These are phyloP conservation scores for Antheraea yamamai DNA, from an alignment of 2,888 invertebrate genomes.

Conservation along the genomic window DNA sequence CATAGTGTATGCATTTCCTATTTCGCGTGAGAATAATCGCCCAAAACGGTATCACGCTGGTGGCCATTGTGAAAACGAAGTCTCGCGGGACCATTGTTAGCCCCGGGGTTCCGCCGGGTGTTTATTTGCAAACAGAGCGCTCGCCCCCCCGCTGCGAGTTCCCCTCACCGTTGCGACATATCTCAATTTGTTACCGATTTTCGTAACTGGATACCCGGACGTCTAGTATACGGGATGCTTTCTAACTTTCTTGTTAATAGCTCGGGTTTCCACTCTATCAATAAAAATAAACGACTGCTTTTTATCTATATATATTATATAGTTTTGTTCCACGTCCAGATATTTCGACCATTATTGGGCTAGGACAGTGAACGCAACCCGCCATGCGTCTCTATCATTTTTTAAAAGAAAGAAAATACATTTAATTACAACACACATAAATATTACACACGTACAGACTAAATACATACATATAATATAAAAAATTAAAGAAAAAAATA, in stretches of 20 bases:
- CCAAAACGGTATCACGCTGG: constrained; percentile 56
- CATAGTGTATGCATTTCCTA: constrained; percentile 42
- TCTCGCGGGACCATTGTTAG: constrained; percentile 22
- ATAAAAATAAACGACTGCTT: neutral
- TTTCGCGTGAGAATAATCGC: constrained; percentile 66
- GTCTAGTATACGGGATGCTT: constrained; percentile 22
- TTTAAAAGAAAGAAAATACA: no score
- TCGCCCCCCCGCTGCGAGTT: constrained; percentile 60
- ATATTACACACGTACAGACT: no score
- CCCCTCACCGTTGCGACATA: constrained; percentile 46
- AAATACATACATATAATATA: neutral
- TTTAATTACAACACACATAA: no score
- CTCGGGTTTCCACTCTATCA: neutral
- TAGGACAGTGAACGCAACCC: neutral
- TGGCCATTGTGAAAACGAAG: constrained; percentile 55
- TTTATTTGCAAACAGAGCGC: constrained; percentile 79
- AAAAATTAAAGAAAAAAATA: no score
- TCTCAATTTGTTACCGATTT: constrained; percentile 68
- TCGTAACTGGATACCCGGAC: constrained; percentile 59
- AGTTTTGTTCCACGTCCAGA: neutral
- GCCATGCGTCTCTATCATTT: no score
- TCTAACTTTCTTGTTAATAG: neutral
- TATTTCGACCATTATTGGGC: neutral
- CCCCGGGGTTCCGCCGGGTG: constrained; percentile 67
- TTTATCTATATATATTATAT: no score